Evolutionary conservation across 1,140 invertebrate genomes (phyloP).

Genomic region (Protaetia brevitarsis): DNA sequence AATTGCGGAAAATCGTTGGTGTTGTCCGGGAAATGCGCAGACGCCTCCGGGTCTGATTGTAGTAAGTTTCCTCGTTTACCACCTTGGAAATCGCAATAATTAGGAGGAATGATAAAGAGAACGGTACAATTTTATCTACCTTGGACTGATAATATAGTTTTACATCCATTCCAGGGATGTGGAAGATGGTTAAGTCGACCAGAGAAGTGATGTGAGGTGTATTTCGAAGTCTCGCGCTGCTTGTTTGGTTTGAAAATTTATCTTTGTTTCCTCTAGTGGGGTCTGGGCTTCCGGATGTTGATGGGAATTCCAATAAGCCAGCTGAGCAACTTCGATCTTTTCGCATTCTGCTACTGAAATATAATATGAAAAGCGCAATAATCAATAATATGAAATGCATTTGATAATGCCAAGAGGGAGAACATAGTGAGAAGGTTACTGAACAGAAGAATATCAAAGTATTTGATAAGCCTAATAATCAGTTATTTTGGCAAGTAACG

Average conservation of each 20-base stretch:
- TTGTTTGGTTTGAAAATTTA: constrained; percentile 51
- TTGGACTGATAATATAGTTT: constrained; percentile 91
- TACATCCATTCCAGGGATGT: constrained; percentile 91
- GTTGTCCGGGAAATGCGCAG: not conserved
- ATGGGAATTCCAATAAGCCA: constrained; percentile 64
- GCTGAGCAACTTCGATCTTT: constrained; percentile 71
- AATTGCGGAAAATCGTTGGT: not conserved
- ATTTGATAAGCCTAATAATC: no score
- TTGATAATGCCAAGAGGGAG: no score
- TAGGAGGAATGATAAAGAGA: not conserved
- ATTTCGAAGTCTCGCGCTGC: constrained; percentile 52
- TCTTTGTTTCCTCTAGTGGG: constrained; percentile 52
- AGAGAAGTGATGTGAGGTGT: constrained; percentile 53
- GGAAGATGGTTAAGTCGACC: constrained; percentile 85
- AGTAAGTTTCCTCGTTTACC: constrained; percentile 11
- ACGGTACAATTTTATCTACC: constrained; percentile 47
- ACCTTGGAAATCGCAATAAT: not conserved
- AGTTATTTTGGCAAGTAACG: no score
- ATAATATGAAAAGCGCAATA: no score
- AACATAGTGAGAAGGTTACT: no score
- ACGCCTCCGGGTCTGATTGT: not conserved
- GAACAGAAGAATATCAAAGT: no score
- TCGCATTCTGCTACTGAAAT: constrained; percentile 57
- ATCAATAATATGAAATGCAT: no score
- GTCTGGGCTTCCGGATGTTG: constrained; percentile 52